Conservation (phyloP, 1,140 invertebrate species). For the Leucophenga varia region DNA sequence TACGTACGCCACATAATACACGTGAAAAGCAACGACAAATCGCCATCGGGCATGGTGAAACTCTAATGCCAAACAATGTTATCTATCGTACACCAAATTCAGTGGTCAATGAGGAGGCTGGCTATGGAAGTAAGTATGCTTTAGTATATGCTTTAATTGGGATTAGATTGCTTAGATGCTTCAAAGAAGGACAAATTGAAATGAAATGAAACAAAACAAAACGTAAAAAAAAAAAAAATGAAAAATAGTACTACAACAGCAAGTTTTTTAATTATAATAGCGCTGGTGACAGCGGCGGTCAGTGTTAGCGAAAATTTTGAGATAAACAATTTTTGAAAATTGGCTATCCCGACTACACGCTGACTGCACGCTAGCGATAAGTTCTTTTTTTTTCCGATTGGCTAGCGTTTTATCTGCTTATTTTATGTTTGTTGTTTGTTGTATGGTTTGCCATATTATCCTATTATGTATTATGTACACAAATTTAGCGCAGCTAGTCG, state of each 20-base stretch:
- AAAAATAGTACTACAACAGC: no score
- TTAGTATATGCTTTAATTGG: neutral
- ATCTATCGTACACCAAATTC: slow-evolving; percentile 60
- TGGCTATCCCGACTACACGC: no score
- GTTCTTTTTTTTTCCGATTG: no score
- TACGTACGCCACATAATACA: slow-evolving; percentile 83
- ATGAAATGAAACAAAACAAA: no score
- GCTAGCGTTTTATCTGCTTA: no score
- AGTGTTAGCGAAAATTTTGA: no score
- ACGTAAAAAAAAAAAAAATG: no score
- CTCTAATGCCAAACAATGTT: slow-evolving; percentile 72
- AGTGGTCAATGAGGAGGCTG: slow-evolving; percentile 49
- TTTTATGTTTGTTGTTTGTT: no score
- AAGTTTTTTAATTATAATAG: neutral
- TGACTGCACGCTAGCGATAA: no score
- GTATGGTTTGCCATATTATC: neutral
- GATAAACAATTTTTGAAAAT: no score
- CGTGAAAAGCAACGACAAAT: slow-evolving; percentile 80
- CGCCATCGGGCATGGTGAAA: slow-evolving; percentile 81
- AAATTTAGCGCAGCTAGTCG: slow-evolving; percentile 49
- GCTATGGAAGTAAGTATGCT: slow-evolving; percentile 51
- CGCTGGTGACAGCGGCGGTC: no score
- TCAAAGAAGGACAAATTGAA: neutral
- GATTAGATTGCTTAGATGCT: neutral
- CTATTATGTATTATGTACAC: slow-evolving; percentile 23